Base-by-base conservation (phyloP, 2,888 invertebrate species). In the Crematogaster levior region DNA sequence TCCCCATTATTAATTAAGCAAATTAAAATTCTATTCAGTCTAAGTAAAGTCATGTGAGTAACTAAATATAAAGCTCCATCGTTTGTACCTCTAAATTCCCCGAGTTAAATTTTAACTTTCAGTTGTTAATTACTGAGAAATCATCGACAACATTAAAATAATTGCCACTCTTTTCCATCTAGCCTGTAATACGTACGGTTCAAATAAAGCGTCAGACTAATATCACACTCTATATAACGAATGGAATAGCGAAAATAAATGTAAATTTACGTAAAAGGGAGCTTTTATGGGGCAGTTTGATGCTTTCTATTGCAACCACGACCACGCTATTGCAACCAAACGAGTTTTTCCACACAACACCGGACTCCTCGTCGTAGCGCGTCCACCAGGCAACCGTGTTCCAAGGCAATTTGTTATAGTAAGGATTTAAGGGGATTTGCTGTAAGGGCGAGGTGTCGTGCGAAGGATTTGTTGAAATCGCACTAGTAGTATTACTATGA, bases 281-380 rank as follows among this genome's bases (percentile, higher is more conserved):
- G 48, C 56, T 61, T 88, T 86, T 79, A 68, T 74, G 56, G n/a
- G n/a, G 56, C 37, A 21, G 46, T 81, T 63, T 68, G 75, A 63
- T 72, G 77, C 70, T 79, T 77, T 53, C 72, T 70, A 24, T n/a
- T n/a, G n/a, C n/a, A 79, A 82, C 63, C 77, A 74, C 75, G 86
- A 84, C 65, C 77, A 61, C 18, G 37, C 27, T 18, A 40, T 21
- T 58, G 60, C 51, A 56, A 34, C 34, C 81, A n/a, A 37, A 60
- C 30, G 70, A 70, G 72, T 77, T 79, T 79, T 79, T 70, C 56
- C 77, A 75, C 74, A 48, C 73, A 53, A 21, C n/a, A 24, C 37
- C 21, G 60, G 70, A 70, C 30, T 40, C 34, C 15, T 15, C 81
- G n/a, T 61, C 61, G 68, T 68, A 24, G 51, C 24, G 40, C 43